Evolutionary conservation across 2,113 vertebrate genomes (phyloP), one percentile per base, ranked within the genome.

Genomic region (Phylloscopus trochilus): DNA sequence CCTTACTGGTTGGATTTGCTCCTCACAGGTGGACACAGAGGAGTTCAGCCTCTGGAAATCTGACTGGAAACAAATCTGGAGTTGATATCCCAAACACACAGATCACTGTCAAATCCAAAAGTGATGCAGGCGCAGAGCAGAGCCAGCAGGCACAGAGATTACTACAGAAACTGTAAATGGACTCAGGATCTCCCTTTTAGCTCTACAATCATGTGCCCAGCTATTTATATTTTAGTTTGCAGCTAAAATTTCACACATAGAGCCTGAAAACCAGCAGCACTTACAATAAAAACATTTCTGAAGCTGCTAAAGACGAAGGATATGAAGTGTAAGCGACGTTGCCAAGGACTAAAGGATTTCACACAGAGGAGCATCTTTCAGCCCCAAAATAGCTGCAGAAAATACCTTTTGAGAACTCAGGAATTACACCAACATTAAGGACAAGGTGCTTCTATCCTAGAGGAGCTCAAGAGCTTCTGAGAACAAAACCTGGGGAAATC

Each of bases 71-170:
- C 10, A 75, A 55, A 62, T 17, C 35, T 74, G 69, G 73, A 89
- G 62, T 4, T 35, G 35, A 35, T 39, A 81, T 13, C 64, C 33
- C 0, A 0, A 62, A 87, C 80, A 5, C 63, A 73, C 7, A 62
- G 27, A 76, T 72, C 37, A 49, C 60, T 55, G 43, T 70, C 47
- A 74, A 49, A 53, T 10, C 51, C 22, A 46, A 58, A 53, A 24
- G 3, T 21, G 63, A 55, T 31, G 24, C 49, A 46, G 72, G 56
- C 0, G 0, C 22, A 51, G 62, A 46, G 77, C 64, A 87, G 59
- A 86, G 33, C 44, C 44, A 55, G 47, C 0, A 1, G 73, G 59
- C 58, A 70, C 24, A 21, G 47, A 80, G 20, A 63, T 0, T 0
- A 49, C 52, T 62, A 23, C 24, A 21, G 37, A 21, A 92, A 59